Evolutionary conservation across 2,113 vertebrate genomes (phyloP).

Genomic region (Phodopus roborovskii): DNA sequence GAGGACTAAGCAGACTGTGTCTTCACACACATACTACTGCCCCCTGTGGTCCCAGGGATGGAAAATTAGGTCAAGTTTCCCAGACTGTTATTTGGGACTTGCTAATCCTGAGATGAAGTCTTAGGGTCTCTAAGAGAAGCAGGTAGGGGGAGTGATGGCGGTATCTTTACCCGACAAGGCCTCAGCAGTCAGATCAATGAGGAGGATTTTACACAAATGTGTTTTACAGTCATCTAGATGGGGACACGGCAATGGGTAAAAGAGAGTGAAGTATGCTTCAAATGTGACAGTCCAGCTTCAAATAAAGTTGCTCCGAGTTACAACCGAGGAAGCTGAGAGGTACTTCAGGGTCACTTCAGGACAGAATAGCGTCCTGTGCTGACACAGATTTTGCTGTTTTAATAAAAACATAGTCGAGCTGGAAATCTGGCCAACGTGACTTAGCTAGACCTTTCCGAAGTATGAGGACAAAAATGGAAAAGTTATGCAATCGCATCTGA

Average conservation of each 20-base stretch:
- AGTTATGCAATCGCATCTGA: neutral
- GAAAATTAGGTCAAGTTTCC: neutral
- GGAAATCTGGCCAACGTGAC: neutral
- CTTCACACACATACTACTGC: neutral
- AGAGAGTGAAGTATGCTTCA: constrained; percentile 14
- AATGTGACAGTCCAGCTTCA: neutral
- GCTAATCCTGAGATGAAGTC: neutral
- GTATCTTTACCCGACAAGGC: neutral
- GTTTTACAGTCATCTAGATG: neutral
- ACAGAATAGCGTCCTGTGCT: neutral
- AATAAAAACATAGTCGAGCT: neutral
- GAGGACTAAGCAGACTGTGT: neutral
- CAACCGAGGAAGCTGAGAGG: neutral
- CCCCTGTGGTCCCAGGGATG: neutral
- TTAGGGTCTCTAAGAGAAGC: neutral
- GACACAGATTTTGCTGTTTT: neutral
- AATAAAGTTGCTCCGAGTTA: neutral
- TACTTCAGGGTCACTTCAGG: neutral
- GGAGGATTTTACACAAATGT: too few species aligned
- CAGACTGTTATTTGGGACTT: neutral
- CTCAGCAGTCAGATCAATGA: neutral
- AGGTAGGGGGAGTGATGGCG: neutral
- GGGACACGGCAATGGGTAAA: neutral
- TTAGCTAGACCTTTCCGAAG: neutral
- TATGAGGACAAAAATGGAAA: neutral